Evolutionary conservation across 2,888 invertebrate species (phyloP).

Genomic region (Rhabditoides inermis): DNA sequence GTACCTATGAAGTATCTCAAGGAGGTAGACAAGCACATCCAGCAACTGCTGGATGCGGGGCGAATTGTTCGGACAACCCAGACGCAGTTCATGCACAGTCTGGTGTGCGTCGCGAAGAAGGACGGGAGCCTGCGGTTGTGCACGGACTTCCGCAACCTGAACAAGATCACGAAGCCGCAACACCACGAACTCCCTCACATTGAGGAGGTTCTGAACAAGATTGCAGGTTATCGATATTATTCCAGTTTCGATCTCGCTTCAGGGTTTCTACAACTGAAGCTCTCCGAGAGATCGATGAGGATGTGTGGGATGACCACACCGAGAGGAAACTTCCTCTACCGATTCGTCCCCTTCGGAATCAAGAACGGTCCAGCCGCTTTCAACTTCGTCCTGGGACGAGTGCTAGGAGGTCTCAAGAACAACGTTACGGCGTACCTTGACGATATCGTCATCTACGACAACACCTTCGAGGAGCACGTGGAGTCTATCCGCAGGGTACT

Average conservation of each 20-base stretch:
- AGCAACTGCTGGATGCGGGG: too few species aligned
- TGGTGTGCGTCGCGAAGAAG: conserved; percentile 30
- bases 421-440: conserved; percentile 16
- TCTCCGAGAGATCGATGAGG: conserved; percentile 1
- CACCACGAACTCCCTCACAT: conserved; percentile 22
- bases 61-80: too few species aligned
- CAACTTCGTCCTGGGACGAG: conserved; percentile 6
- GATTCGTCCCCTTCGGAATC: conserved; percentile 11
- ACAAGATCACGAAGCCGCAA: conserved; percentile 21
- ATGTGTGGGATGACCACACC: conserved; percentile 11
- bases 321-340: conserved; percentile 10
- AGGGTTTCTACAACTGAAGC: conserved; percentile 16
- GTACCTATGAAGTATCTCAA: too few species aligned
- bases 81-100: too few species aligned
- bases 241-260: conserved; percentile 15
- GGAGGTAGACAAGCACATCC: too few species aligned
- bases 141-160: conserved; percentile 23
- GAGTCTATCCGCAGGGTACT: conserved; percentile 8
- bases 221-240: conserved; percentile 10
- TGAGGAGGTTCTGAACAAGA: conserved; percentile 14
- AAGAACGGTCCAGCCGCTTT: conserved; percentile 17
- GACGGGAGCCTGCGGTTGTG: conserved; percentile 25
- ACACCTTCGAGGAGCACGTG: conserved; percentile 10
- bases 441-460: conserved; percentile 12
- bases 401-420: conserved; percentile 10